A percentile compares a stretch with the other conserved stretches of the same genome.
Evolutionary conservation across 2,888 invertebrate species (phyloP).

Genomic region (Diaprepes abbreviatus): DNA sequence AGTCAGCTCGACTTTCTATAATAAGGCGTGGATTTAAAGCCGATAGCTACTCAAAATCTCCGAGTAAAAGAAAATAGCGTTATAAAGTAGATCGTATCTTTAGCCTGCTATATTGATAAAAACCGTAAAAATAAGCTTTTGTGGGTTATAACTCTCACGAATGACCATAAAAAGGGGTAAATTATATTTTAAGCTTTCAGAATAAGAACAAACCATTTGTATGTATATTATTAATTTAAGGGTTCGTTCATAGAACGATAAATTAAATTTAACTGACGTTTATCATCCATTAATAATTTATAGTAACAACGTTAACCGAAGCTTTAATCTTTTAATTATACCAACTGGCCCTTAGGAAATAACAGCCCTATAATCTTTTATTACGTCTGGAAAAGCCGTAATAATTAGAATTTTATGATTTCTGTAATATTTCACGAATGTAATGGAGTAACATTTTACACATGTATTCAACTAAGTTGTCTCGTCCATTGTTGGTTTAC

Average conservation of each 20-base stretch:
- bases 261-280: slow-evolving; percentile 29
- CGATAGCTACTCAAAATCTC: slow-evolving; percentile 39
- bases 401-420: slow-evolving; percentile 16
- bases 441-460: neutral
- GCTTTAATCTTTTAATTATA: slow-evolving; percentile 35
- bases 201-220: slow-evolving; percentile 16
- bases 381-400: slow-evolving; percentile 7
- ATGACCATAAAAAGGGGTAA: slow-evolving; percentile 34
- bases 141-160: slow-evolving; percentile 32
- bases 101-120: slow-evolving; percentile 41
- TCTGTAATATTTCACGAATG: slow-evolving; percentile 7
- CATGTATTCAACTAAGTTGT: neutral
- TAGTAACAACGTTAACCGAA: slow-evolving; percentile 10
- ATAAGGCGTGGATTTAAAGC: slow-evolving; percentile 22
- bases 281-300: slow-evolving; percentile 30
- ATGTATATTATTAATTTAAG: slow-evolving; percentile 15
- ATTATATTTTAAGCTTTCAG: slow-evolving; percentile 26
- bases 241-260: slow-evolving; percentile 7
- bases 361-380: slow-evolving; percentile 17
- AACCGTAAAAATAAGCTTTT: slow-evolving; percentile 38
- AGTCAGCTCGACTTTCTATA: neutral
- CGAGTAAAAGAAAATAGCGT: slow-evolving; percentile 34
- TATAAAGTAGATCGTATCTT: slow-evolving; percentile 44
- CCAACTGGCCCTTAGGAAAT: slow-evolving; percentile 6
- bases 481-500: neutral